Evolutionary conservation across 2,113 vertebrate species (phyloP), one percentile per base, ranked within the genome.

Genomic region (Hippopotamus amphibius): DNA sequence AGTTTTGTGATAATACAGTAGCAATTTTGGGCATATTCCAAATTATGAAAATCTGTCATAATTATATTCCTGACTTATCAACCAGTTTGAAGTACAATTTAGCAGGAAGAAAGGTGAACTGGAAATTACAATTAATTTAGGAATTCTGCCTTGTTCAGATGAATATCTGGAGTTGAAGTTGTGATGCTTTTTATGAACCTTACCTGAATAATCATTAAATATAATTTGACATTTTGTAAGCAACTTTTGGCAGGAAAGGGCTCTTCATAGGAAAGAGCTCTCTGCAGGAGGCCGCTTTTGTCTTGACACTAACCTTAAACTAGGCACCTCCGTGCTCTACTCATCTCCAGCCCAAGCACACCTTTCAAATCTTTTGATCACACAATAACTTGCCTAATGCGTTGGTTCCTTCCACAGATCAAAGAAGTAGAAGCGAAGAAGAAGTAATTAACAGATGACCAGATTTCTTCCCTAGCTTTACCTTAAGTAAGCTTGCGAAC

Each of bases 31-130:
- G 72, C 30, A 28, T 77, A 63, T 63, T 96, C 82, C 15, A n/a
- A 68, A 95, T 81, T 86, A 85, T 55, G 9, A 71, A 83, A 93
- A 95, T 21, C 15, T 81, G 17, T n/a, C 41, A 77, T 43, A 94
- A 91, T 57, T 71, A 50, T 72, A 86, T 88, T 88, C 84, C 88
- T 86, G 72, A 91, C 24, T 89, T 76, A 82, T 55, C 28, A 65
- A 77, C 3, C 53, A 93, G 77, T 28, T 85, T 82, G n/a, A 94
- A 96, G 33, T 72, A 3, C 10, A 82, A 53, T 68, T 85, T 76
- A 30, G 88, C 90, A 93, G 30, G n/a, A 76, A 95, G 65, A 16
- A 61, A 57, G 55, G 59, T 76, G 50, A 94, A 88, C n/a, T 50
- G 30, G 21, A 80, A 90, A 48, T 77, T 68, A 92, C 63, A 63